Base-by-base conservation (phyloP, 2,113 vertebrate genomes). In the Sakesphorus luctuosus region DNA sequence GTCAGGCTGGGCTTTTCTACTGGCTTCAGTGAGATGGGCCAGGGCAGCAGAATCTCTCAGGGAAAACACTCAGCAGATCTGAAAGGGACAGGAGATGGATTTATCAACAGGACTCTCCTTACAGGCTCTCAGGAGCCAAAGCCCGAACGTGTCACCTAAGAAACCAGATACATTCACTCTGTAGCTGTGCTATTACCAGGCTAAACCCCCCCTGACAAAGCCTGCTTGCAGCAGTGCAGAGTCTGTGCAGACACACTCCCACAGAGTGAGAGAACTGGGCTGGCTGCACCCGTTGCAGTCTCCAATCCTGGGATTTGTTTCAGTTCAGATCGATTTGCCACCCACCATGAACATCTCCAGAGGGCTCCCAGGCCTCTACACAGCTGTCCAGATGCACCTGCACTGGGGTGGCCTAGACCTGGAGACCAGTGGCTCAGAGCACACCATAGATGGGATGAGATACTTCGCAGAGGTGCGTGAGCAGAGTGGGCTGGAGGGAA, bases 401-500 rank as follows among this genome's bases (percentile, higher is more conserved):
- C 99, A 99, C 96, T 99, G 99, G 99, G 99, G 99, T 0, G 99
- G 98, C 15, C 97, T 92, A 73, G 97, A 98, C 77, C 92, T 97
- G 23, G 98, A 99, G 95, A 97, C 94, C 89, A 99, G 99, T 0
- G 99, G 99, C 78, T 98, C 99, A 0, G 99, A 99, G 90, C 99
- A 99, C 97, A 99, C 99, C 15, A 3, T 99, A 1, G 98, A 99
- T 0, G 99, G 99, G 18, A 97, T 98, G 91, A 98, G 99, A 40
- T 98, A 98, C 78, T 97, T 98, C 4, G 98, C 98, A 3, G 99
- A 99, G 99, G 99, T 99, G 83, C 2, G 15, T 26, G 15, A 36
- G 10, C 0, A 2, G n/a, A 6, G 15, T 0, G 5, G 83, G 49
- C 35, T 73, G 55, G 46, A 53, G 73, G 75, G 71, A 25, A 36